Evolutionary conservation across 2,113 vertebrate genomes (phyloP).

Genomic region (Lasiurus cinereus): DNA sequence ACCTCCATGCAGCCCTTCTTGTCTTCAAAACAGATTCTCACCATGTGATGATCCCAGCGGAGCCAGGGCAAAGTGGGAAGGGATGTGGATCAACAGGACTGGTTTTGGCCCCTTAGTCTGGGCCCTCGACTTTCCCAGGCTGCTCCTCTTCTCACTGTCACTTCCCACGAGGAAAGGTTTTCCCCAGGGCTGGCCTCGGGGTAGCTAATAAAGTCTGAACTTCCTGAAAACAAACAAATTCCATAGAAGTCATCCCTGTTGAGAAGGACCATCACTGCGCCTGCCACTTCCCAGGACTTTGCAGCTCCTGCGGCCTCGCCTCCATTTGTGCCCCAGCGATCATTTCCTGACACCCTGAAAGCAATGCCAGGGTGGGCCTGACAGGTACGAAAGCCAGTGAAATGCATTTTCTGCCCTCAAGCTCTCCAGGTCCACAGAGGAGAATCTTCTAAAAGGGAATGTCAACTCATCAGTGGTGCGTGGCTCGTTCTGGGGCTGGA

Average conservation of each 20-base stretch:
- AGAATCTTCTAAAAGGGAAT: neutral
- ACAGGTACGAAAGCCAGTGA: neutral
- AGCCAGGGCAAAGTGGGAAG: neutral
- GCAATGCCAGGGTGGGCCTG: neutral
- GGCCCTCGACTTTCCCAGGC: neutral
- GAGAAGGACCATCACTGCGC: neutral
- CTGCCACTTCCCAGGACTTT: neutral
- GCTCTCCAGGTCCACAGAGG: neutral
- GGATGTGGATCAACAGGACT: neutral
- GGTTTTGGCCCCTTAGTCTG: neutral
- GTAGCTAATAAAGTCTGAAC: constrained; percentile 67
- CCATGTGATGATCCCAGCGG: constrained; percentile 88
- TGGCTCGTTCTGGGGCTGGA: neutral
- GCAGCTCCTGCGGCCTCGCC: neutral
- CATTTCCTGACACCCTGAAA: constrained; percentile 27
- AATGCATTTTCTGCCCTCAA: neutral
- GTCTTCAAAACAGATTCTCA: constrained; percentile 94
- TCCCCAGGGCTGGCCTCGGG: neutral
- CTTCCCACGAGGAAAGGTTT: neutral
- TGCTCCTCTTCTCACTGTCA: neutral
- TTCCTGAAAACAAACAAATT: neutral
- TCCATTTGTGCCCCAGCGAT: neutral
- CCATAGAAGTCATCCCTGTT: neutral
- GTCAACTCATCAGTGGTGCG: neutral
- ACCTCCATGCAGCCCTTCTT: constrained; percentile 91